phyloP scores from a whole-genome alignment of 2,797 vertebrate genomes.

The Acrossocheilus fasciatus region DNA sequence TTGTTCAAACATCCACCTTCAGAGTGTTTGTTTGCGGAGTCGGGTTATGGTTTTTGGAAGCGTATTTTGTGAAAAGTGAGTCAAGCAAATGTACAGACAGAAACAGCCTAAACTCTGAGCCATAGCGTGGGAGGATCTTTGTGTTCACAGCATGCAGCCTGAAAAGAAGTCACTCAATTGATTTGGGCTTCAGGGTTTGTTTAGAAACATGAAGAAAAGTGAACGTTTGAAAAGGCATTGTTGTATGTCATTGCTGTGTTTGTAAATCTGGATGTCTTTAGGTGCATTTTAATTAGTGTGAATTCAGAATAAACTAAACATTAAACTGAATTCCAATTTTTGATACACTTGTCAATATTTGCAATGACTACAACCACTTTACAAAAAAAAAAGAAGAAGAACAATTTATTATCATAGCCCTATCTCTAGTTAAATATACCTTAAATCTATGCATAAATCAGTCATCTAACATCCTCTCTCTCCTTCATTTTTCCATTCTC shows the following conservation, averaged over 20 bases:
- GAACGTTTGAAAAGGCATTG: not conserved
- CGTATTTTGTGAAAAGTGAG: slow-evolving; percentile 23
- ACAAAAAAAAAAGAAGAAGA: not conserved
- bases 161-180: slow-evolving; percentile 13
- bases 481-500: not conserved
- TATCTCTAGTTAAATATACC: slow-evolving; percentile 6
- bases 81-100: slow-evolving; percentile 13
- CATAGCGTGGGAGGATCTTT: slow-evolving; percentile 9
- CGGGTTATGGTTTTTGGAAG: not conserved
- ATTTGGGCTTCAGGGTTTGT: slow-evolving; percentile 15
- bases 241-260: not conserved
- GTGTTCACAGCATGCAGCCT: not conserved
- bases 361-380: not conserved
- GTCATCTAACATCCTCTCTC: not conserved
- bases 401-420: not conserved
- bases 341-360: not conserved
- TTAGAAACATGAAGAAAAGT: slow-evolving; percentile 16
- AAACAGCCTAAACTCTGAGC: slow-evolving; percentile 18
- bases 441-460: not conserved
- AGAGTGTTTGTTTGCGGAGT: slow-evolving; percentile 11
- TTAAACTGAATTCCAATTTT: not conserved
- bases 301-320: not conserved
- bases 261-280: not conserved
- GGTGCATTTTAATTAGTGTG: not conserved
- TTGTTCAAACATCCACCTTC: not conserved